Base-by-base conservation (phyloP, 2,797 vertebrate species). In the Acropternis orthonyx region DNA sequence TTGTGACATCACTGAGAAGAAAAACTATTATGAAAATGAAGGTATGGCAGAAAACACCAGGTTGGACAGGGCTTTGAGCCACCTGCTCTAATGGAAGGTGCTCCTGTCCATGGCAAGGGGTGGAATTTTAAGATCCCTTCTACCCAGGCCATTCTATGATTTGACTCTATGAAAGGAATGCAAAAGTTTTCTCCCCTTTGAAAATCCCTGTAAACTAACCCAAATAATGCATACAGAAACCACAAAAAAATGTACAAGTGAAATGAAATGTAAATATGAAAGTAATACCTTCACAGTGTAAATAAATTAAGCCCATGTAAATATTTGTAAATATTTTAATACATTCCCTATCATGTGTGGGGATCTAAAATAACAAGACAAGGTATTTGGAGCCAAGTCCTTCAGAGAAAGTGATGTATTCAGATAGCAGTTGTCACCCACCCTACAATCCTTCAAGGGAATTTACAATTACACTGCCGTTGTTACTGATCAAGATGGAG, bases 331-430 rank as follows among this genome's bases (percentile, higher is more conserved):
- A 34, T 36, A 14, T 51, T 74, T 44, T 16, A 26, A 21, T 59
- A 14, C 32, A 7, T 54, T 65, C 34, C 27, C 44, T 66, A 72
- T 20, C 43, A 20, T 3, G 28, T 1, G 0, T 2, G 1, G 30
- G 32, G 51, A 55, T 16, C 54, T 79, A 13, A 26, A 79, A 9
- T 27, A 49, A 17, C 20, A 41, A 55, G 6, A 5, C 4, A 20
- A 74, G 46, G 41, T 58, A 16, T 32, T 1, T 37, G 44, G 48
- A 71, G 51, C 28, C 43, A 4, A 27, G 20, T 37, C 8, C 7
- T 48, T 54, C 37, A 56, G 28, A 43, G 3, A 49, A 30, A 48
- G 6, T 9, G 28, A 39, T 36, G 48, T 54, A 69, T 78, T 51
- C 77, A 28, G 39, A 11, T 3, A 18, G 56, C 43, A 62, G 14